A percentile compares a stretch with the other conserved stretches of the same genome.
Conservation (phyloP, 2,888 invertebrate species). For the Mesodorylaimus sp. region DNA sequence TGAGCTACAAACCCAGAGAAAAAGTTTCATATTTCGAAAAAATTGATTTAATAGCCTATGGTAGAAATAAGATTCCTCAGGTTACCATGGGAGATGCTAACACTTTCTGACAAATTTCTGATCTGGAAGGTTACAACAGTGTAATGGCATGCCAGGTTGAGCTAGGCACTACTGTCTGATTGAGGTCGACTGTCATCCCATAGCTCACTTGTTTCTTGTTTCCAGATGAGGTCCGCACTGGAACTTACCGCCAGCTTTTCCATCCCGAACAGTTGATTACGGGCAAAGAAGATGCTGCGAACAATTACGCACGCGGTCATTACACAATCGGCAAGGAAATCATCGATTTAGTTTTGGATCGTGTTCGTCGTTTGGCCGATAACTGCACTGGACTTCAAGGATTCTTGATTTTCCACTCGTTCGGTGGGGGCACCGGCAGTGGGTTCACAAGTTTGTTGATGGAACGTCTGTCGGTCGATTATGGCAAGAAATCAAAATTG, state of each 20-base stretch:
- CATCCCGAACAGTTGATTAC: conserved; percentile 92
- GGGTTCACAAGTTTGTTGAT: conserved; percentile 66
- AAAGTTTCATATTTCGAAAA: too few relatives aligned
- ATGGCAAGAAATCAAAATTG: conserved; percentile 61
- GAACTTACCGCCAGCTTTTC: conserved; percentile 68
- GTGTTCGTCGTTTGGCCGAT: conserved; percentile 56
- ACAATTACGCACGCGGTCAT: conserved; percentile 91
- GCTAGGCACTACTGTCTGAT: too few relatives aligned
- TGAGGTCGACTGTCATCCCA: too few relatives aligned
- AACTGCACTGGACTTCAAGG: conserved; percentile 57
- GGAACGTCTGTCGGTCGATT: conserved; percentile 59
- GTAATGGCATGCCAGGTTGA: too few relatives aligned
- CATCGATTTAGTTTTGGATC: conserved; percentile 50
- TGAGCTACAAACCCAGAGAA: too few relatives aligned
- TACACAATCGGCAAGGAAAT: conserved; percentile 77
- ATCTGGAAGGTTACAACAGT: too few relatives aligned
- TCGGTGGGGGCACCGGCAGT: conserved; percentile 67
- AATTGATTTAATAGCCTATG: too few relatives aligned
- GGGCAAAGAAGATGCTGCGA: conserved; percentile 90
- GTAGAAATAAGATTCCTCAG: too few relatives aligned
- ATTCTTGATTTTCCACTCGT: conserved; percentile 71
- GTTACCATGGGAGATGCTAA: too few relatives aligned
- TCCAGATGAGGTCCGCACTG: conserved; percentile 33
- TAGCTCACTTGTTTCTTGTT: too few relatives aligned
- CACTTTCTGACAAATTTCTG: too few relatives aligned